Evolutionary conservation across 2,888 invertebrate species (phyloP).

Genomic region (Zhuqinia jingwanae): DNA sequence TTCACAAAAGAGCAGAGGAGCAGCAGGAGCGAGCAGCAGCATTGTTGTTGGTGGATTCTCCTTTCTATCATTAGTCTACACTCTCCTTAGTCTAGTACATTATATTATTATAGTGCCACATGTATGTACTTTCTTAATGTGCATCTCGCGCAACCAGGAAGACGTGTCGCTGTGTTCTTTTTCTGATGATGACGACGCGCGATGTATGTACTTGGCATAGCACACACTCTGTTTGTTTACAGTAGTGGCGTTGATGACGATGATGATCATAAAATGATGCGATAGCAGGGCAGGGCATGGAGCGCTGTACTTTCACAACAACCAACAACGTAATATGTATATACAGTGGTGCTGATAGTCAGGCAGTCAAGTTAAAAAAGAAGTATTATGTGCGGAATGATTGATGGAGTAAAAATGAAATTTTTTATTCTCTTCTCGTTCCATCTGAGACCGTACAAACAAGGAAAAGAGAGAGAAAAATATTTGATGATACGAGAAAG

Average conservation of each 20-base stretch:
- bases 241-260: not conserved
- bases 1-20: not conserved
- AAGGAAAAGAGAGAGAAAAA: not conserved
- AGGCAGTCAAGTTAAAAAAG: conserved; percentile 3
- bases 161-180: too few relatives aligned
- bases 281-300: not conserved
- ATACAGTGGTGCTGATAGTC: conserved; percentile 1
- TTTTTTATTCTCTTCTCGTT: conserved; percentile 72
- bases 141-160: conserved; percentile 3
- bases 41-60: not conserved
- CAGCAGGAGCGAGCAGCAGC: not conserved
- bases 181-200: too few relatives aligned
- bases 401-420: conserved; percentile 75
- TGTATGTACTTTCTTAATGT: not conserved
- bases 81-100: too few relatives aligned
- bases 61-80: not conserved
- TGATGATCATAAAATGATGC: not conserved
- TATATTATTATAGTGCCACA: not conserved
- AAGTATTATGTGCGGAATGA: conserved; percentile 59
- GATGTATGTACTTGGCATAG: not conserved
- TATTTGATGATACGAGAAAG: conserved; percentile 25
- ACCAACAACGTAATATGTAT: too few relatives aligned
- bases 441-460: conserved; percentile 21
- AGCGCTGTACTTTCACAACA: not conserved
- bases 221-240: not conserved